A percentile compares a stretch with the other conserved stretches of the same genome.
These are phyloP conservation scores for Tortricodes alternella DNA, from an alignment of 2,888 invertebrate species.

Conservation along the genomic window DNA sequence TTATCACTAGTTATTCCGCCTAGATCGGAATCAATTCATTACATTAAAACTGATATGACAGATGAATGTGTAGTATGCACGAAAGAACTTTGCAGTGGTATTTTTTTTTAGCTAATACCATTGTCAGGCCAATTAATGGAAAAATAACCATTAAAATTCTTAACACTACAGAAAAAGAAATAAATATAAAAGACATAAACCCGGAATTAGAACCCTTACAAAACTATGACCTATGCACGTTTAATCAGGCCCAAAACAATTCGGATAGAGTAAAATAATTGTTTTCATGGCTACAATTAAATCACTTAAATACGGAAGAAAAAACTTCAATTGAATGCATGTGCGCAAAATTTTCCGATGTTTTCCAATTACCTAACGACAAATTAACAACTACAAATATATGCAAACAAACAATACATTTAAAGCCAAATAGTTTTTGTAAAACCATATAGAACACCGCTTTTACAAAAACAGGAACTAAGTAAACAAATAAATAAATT, in stretches of 20 bases:
- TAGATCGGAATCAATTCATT: constrained; percentile 33
- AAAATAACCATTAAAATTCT: constrained; percentile 33
- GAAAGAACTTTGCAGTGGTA: constrained; percentile 31
- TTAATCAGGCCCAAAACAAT: background rate
- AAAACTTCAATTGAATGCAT: constrained; percentile 29
- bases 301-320: constrained; percentile 25
- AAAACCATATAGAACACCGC: constrained; percentile 36
- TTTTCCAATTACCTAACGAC: constrained; percentile 35
- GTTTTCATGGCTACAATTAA: constrained; percentile 20
- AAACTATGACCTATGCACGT: constrained; percentile 31
- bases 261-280: background rate
- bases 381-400: constrained; percentile 31
- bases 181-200: constrained; percentile 27
- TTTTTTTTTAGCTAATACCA: constrained; percentile 33
- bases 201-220: constrained; percentile 11
- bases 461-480: constrained; percentile 15
- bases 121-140: constrained; percentile 27
- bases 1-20: constrained; percentile 24
- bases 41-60: constrained; percentile 13
- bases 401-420: constrained; percentile 30
- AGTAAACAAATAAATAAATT: background rate
- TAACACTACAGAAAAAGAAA: constrained; percentile 31
- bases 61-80: constrained; percentile 32
- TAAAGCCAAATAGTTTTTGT: constrained; percentile 33
- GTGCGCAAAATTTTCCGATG: constrained; percentile 35